Conservation (phyloP, 2,888 invertebrate species). For the Epinotia nisella region DNA sequence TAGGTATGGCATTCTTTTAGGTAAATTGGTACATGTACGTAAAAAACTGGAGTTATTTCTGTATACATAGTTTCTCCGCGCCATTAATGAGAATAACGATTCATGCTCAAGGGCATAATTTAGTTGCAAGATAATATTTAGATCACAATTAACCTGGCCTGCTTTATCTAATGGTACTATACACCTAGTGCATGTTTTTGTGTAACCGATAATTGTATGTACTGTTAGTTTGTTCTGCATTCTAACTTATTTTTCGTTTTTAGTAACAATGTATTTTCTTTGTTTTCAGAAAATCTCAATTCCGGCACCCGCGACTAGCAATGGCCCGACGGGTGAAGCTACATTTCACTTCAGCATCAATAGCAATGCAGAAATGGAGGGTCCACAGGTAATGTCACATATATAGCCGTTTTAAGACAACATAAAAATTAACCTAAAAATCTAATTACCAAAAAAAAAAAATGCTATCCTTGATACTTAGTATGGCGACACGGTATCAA, state of each 20-base stretch:
- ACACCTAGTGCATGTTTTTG: constrained; percentile 2
- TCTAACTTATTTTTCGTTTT: constrained; percentile 5
- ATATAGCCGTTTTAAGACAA: not conserved
- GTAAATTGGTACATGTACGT: not conserved
- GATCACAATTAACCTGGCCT: constrained; percentile 15
- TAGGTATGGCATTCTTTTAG: not conserved
- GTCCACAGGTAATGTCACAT: constrained; percentile 84
- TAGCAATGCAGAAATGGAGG: constrained; percentile 91
- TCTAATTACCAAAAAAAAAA: not conserved
- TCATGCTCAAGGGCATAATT: constrained; percentile 50
- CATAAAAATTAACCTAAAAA: not conserved
- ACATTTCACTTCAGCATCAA: constrained; percentile 92
- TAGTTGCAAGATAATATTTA: constrained; percentile 45
- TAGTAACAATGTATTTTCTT: constrained; percentile 48
- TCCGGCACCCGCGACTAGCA: constrained; percentile 87
- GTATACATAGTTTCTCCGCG: constrained; percentile 27
- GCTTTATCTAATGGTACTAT: constrained; percentile 11
- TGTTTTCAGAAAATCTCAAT: constrained; percentile 89
- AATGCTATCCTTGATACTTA: constrained; percentile 5
- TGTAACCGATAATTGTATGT: constrained; percentile 11
- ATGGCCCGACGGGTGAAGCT: constrained; percentile 78
- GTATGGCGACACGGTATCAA: not conserved
- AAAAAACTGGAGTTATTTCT: constrained; percentile 13
- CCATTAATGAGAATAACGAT: constrained; percentile 46
- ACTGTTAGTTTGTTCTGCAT: constrained; percentile 4